Evolutionary conservation across 2,888 invertebrate species (phyloP), one percentile per base, ranked within the genome.

Genomic region (Holacanthella duospinosa): DNA sequence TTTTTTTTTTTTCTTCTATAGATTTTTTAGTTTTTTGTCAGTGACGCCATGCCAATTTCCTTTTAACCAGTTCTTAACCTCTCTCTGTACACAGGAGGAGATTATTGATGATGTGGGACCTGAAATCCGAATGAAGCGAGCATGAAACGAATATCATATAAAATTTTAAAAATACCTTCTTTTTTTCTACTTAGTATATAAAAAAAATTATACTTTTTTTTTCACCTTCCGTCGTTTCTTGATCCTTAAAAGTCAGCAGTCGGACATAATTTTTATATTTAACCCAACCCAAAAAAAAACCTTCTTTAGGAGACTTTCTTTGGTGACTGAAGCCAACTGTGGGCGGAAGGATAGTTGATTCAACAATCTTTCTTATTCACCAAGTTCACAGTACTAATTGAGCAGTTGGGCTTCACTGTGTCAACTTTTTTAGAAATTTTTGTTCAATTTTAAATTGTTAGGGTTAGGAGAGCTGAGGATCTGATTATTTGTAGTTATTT

Each of bases 121-220:
- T 21, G 36, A 36, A 36, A 36, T 36, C 36, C 16, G 36, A 36
- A 36, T 36, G 36, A 36, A 16, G 36, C 36, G 6, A 9, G 4
- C 48, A 9, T 4, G 19, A 9, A 4, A 9, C 48, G 21, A 48
- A 48, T 48, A 21, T 48, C 48, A 48, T 21, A 36, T 36, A 36
- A 36, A n/a, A 36, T 48, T 48, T 48, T 48, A 48, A 48, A 48
- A 48, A 48, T 48, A 48, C 48, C 48, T 48, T 48, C 48, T 48
- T 48, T 21, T 21, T 9, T 48, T n/a, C n/a, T n/a, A n/a, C n/a
- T n/a, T n/a, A n/a, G n/a, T n/a, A n/a, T n/a, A n/a, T n/a, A n/a
- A n/a, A n/a, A n/a, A n/a, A n/a, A n/a, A n/a, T n/a, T n/a, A n/a
- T n/a, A 48, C 48, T 16, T n/a, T 48, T 48, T 48, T 48, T 48